Evolutionary conservation across 2,113 vertebrate genomes (phyloP).

Genomic region (Melanerpes aurifrons): DNA sequence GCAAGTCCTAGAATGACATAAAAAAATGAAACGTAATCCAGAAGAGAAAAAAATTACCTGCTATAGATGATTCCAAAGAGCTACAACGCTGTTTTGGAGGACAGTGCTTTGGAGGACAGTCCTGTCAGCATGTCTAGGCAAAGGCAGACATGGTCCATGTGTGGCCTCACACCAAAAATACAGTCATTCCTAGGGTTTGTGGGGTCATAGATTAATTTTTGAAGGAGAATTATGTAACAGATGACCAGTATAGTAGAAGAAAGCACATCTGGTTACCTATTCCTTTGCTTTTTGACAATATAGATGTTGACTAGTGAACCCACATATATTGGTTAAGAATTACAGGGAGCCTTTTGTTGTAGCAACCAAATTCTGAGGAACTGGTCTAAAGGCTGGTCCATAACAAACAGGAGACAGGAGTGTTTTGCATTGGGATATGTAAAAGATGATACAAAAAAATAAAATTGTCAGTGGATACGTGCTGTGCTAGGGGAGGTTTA

Average conservation of each 20-base stretch:
- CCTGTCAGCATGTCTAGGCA: not conserved
- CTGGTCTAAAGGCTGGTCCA: not conserved
- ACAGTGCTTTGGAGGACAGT: not conserved
- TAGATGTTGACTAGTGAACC: not conserved
- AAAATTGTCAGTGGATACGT: not conserved
- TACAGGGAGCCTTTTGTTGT: not conserved
- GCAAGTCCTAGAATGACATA: not conserved
- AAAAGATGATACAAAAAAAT: not conserved
- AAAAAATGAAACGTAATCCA: not conserved
- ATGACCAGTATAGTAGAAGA: not conserved
- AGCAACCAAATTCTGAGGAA: not conserved
- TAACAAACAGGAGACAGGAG: accelerated
- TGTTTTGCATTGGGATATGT: not conserved
- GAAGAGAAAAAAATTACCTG: not conserved
- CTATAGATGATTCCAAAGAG: not conserved
- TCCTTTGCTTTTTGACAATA: not conserved
- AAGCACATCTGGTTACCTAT: not conserved
- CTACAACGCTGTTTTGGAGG: not conserved
- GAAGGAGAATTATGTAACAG: not conserved
- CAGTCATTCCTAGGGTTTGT: not conserved
- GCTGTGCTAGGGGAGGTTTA: too few species aligned
- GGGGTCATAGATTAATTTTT: not conserved
- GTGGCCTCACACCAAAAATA: not conserved
- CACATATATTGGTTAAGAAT: not conserved
- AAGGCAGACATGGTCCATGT: not conserved